phyloP scores from a whole-genome alignment of 2,113 vertebrate species.

The Hemibagrus wyckioides region DNA sequence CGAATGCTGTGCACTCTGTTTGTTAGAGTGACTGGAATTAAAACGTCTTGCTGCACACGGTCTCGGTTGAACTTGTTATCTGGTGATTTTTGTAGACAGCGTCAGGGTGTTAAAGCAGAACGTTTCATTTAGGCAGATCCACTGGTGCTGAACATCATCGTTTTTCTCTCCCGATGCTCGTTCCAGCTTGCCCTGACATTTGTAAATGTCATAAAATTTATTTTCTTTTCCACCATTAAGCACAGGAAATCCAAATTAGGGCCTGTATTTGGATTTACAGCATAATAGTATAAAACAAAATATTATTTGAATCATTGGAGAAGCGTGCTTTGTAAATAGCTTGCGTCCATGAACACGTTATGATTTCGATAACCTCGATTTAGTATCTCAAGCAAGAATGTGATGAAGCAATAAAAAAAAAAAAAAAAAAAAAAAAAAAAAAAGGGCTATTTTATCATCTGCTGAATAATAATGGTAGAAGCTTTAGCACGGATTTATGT shows the following conservation, averaged over 20 bases:
- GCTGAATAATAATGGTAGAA: neutral
- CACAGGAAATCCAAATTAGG: neutral
- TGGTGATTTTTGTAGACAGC: constrained; percentile 3
- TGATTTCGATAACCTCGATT: neutral
- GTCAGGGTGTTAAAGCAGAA: neutral
- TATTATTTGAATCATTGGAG: neutral
- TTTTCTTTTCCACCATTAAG: neutral
- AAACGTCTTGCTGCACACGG: neutral
- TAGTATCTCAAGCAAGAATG: neutral
- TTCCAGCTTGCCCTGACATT: neutral
- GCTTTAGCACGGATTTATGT: neutral
- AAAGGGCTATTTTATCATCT: neutral
- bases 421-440: neutral
- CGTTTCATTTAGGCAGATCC: neutral
- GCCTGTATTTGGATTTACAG: neutral
- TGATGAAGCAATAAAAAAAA: neutral
- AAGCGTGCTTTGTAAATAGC: neutral
- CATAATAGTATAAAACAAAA: neutral
- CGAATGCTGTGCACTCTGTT: neutral
- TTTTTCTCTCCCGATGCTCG: neutral
- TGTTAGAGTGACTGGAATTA: neutral
- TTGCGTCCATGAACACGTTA: neutral
- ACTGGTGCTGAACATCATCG: neutral
- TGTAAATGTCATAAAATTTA: neutral
- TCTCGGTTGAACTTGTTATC: neutral